Conservation (phyloP, 2,113 vertebrate species). For the Thunnus thynnus region DNA sequence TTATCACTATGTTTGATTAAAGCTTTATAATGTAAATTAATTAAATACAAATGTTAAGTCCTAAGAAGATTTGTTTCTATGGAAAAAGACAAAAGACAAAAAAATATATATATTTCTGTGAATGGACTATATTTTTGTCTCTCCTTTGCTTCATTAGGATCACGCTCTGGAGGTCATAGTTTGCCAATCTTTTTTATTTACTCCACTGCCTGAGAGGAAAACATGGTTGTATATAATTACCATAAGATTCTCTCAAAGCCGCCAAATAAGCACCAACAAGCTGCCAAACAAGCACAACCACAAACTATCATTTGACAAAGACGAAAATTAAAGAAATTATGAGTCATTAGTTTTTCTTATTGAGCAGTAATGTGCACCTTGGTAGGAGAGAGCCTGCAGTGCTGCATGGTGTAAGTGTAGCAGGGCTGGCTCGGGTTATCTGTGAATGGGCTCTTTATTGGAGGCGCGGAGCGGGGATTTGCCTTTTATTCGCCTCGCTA, state of each 20-base stretch:
- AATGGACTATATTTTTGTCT: neutral
- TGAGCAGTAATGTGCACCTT: constrained; percentile 75
- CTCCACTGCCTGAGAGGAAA: neutral
- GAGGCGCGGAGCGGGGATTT: constrained; percentile 94
- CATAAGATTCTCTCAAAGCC: constrained; percentile 30
- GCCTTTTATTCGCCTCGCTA: constrained; percentile 99
- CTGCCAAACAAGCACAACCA: constrained; percentile 53
- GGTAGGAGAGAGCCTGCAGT: constrained; percentile 62
- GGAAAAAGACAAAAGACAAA: too few relatives aligned
- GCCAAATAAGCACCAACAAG: constrained; percentile 56
- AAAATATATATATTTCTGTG: neutral
- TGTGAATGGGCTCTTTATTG: constrained; percentile 98
- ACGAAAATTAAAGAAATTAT: constrained; percentile 55
- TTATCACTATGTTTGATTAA: neutral
- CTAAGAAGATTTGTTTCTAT: too few relatives aligned
- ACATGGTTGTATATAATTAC: constrained; percentile 6
- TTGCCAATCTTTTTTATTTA: constrained; percentile 31
- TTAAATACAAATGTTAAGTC: neutral
- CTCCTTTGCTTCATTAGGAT: neutral
- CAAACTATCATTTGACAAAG: constrained; percentile 32
- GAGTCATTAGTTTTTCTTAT: constrained; percentile 65
- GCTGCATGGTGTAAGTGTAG: constrained; percentile 92
- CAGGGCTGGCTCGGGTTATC: constrained; percentile 88
- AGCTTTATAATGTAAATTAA: neutral
- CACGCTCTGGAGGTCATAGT: neutral